Base-by-base conservation (phyloP, 2,113 vertebrate species). In the Todiramphus saurophagus region DNA sequence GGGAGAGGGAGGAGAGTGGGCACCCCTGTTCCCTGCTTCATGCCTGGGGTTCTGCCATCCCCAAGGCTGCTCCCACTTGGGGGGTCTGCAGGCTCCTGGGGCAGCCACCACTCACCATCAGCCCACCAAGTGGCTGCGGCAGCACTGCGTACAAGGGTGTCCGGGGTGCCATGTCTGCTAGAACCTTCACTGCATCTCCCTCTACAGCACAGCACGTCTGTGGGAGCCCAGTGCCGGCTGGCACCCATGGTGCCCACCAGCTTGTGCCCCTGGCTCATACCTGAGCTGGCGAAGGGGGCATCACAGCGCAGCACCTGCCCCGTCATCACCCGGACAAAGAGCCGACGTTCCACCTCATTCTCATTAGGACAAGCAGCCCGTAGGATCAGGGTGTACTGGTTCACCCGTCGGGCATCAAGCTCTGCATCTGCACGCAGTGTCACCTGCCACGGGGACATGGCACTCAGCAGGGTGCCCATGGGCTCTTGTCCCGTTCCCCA, bases 311-410 rank as follows among this genome's bases (percentile, higher is more conserved):
- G 37, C 44, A 8, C 76, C 7, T 64, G 56, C 7, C 80, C 88
- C 2, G 4, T 17, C 2, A 19, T 87, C 83, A 98, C 97, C 17
- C 1, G 9, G 28, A 98, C 92, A 28, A 69, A 98, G 48, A 98
- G 96, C 3, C 6, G 23, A 11, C 15, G 37, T 5, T 83, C 50
- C 28, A 25, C 66, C 44, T 81, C 55, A 0, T 27, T 9, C 11
- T 83, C 95, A 0, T 27, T 55, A 0, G 66, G 88, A 77, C 98
- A 98, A 4, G 77, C 31, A 2, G 96, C 96, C 21, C 18, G 30
- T 56, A 98, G 83, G 41, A 68, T 85, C 86, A 98, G 87, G 2
- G 48, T 25, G 31, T 98, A 98, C 83, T 93, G 96, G 77, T 97
- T 98, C 77, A 97, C 87, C 9, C 1, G 31, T 18, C 1, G 89